Evolutionary conservation across 2,888 invertebrate species (phyloP).

Genomic region (Leptopilina syphax): DNA sequence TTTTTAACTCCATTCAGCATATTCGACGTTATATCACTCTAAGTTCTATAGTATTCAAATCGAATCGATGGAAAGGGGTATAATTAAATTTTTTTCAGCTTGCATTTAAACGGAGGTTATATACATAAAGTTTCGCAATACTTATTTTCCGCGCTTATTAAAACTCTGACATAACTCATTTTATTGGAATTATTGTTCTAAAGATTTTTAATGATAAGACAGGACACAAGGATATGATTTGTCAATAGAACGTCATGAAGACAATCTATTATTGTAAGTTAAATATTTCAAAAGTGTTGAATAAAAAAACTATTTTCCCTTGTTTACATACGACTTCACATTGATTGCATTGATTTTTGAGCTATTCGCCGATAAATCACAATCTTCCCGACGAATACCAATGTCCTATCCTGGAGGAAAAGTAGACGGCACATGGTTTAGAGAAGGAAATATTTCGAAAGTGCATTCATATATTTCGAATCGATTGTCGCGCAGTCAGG

Average conservation of each 20-base stretch:
- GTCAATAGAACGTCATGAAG: no score
- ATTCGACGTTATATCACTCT: neutral
- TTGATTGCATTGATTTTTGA: neutral
- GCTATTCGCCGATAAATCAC: slow-evolving; percentile 16
- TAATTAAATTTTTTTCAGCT: no score
- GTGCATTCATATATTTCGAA: slow-evolving; percentile 37
- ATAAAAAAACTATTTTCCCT: no score
- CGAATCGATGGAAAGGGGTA: neutral
- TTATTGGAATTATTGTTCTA: neutral
- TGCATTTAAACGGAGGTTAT: no score
- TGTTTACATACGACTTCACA: neutral
- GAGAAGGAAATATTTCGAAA: slow-evolving; percentile 34
- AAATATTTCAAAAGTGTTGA: no score
- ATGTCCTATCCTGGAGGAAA: slow-evolving; percentile 8
- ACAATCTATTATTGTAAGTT: no score
- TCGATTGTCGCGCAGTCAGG: slow-evolving; percentile 17
- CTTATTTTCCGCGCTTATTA: no score
- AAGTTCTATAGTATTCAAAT: neutral
- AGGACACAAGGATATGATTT: no score
- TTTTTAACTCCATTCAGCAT: neutral
- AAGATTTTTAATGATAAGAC: neutral
- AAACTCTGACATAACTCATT: no score
- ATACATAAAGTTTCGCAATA: no score
- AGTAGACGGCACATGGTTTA: slow-evolving; percentile 32
- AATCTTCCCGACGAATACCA: slow-evolving; percentile 21